A percentile compares a stretch with the other conserved stretches of the same genome.
Conservation (phyloP, 2,113 vertebrate genomes). For the Ascaphus truei region DNA sequence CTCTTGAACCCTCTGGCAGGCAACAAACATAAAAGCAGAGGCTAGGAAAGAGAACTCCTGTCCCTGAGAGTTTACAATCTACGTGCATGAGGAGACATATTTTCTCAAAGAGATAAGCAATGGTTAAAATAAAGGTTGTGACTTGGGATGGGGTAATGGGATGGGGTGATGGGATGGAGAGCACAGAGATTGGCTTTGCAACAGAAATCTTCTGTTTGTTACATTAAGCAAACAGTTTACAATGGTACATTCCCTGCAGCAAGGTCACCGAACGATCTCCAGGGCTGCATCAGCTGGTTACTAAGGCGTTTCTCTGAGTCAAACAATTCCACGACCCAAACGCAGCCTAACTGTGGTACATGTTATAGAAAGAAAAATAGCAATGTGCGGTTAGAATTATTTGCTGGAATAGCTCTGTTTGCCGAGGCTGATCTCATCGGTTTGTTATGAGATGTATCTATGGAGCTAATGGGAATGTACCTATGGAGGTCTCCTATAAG, state of each 20-base stretch:
- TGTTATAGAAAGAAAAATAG: background rate
- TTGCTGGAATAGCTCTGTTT: conserved; percentile 5
- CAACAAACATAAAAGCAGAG: too few species aligned
- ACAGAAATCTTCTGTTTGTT: background rate
- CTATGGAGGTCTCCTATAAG: too few species aligned
- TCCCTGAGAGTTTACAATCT: too few species aligned
- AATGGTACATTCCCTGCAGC: background rate
- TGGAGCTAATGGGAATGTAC: conserved; percentile 25
- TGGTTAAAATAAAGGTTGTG: too few species aligned
- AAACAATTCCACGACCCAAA: conserved; percentile 12
- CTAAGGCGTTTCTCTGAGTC: conserved; percentile 3
- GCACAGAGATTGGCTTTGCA: background rate
- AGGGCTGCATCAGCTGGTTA: conserved; percentile 23
- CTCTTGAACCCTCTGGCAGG: too few species aligned
- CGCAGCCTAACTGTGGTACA: background rate
- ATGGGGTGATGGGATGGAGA: too few species aligned
- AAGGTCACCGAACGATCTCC: background rate
- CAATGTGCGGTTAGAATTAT: background rate
- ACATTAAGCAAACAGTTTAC: conserved; percentile 2
- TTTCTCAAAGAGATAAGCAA: too few species aligned
- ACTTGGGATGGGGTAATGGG: too few species aligned
- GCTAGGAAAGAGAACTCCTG: too few species aligned
- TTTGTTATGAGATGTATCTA: conserved; percentile 35
- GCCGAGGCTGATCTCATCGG: conserved; percentile 12
- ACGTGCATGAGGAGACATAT: too few species aligned